phyloP scores from a whole-genome alignment of 2,113 vertebrate species.

The Halcyon malimbica region DNA sequence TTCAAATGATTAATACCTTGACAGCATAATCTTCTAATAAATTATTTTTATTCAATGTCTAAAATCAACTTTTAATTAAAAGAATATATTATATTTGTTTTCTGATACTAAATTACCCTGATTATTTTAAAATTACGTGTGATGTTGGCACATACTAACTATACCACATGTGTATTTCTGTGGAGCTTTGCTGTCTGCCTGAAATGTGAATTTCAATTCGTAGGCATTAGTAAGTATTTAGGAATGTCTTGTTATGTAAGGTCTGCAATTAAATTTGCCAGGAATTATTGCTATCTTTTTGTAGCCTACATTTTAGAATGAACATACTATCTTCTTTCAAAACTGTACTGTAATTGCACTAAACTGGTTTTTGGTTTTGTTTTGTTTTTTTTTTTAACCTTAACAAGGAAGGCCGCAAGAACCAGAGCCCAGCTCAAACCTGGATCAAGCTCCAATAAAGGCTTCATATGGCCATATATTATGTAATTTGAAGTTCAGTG shows the following conservation, averaged over 20 bases:
- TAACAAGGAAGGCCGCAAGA: not conserved
- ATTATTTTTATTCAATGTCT: not conserved
- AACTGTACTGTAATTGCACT: not conserved
- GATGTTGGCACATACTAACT: constrained; percentile 9
- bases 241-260: not conserved
- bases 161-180: not conserved
- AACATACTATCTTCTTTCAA: not conserved
- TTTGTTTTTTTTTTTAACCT: not conserved
- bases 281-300: not conserved
- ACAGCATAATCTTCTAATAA: not conserved
- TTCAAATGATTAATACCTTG: constrained; percentile 27
- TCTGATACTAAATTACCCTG: constrained; percentile 3
- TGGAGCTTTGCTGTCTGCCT: constrained; percentile 28
- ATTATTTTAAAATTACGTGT: constrained; percentile 11
- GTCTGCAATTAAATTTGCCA: not conserved
- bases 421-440: not conserved
- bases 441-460: not conserved
- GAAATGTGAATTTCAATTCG: not conserved
- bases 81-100: constrained; percentile 8
- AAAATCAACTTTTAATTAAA: constrained; percentile 63
- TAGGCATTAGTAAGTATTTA: not conserved
- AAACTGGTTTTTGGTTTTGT: not conserved
- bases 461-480: not conserved
- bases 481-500: not conserved
- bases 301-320: not conserved